Base-by-base conservation (phyloP, 2,113 vertebrate genomes). In the Motacilla tschutschensis region DNA sequence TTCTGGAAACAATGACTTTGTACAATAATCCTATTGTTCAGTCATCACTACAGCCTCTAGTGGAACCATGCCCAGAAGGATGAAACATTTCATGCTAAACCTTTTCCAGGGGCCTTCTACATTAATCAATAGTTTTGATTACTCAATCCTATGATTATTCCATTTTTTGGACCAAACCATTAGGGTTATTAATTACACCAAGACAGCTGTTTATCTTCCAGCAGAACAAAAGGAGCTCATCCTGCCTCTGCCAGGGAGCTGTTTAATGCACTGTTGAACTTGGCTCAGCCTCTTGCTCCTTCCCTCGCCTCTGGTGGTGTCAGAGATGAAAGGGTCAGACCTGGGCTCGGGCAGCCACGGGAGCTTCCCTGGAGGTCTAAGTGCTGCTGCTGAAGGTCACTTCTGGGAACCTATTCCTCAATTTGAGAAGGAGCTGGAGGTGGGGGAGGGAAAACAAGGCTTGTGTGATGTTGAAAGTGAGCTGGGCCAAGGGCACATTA, bases 51-150 rank as follows among this genome's bases (percentile, higher is more conserved):
- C 79, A 79, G 73, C 73, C 62, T 53, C 70, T 51, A 6, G 8
- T 93, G 94, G 86, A 93, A 63, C 57, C 21, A 6, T 86, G 90
- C 75, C 91, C 92, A 77, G 67, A 76, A 88, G 64, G n/a, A 90
- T 79, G 55, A 89, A 83, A 72, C 60, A 78, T 64, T 91, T 72
- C 83, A 66, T 83, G 28, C 63, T 86, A 74, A 81, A 93, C 62
- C 50, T 91, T 90, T 91, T 88, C 46, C 53, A 71, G 46, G n/a
- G 47, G 53, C 73, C 59, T 92, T 72, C 66, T 31, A 54, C 64
- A 75, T 88, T 86, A 87, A 91, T 89, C 91, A 85, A 90, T 91
- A 89, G 71, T 80, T 95, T 77, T 91, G 89, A 96, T 92, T 92
- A 89, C 67, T 90, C 83, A 73, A 90, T 88, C 64, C 72, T 87